phyloP scores from a whole-genome alignment of 2,113 vertebrate genomes.

The Hippoglossus stenolepis region DNA sequence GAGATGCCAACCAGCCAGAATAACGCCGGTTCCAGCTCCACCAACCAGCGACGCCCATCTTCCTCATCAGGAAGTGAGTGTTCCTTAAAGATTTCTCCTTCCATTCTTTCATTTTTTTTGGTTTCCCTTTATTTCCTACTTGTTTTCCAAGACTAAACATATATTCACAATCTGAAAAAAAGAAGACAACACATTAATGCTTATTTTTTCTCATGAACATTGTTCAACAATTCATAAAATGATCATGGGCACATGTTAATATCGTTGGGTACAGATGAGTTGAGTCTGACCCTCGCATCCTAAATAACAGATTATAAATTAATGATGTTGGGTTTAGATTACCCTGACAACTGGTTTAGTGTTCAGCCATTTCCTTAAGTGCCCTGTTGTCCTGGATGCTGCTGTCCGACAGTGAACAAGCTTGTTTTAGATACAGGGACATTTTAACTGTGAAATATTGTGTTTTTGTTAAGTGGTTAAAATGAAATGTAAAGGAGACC shows the following conservation, averaged over 20 bases:
- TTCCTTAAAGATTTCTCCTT: neutral
- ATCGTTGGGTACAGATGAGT: conserved; percentile 56
- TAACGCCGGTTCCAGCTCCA: conserved; percentile 23
- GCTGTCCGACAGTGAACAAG: conserved; percentile 3
- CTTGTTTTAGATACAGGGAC: neutral
- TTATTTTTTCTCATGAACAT: neutral
- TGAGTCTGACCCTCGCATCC: conserved; percentile 51
- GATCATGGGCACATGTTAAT: conserved; percentile 25
- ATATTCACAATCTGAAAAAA: neutral
- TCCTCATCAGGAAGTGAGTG: conserved; percentile 95
- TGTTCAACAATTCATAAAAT: conserved; percentile 20
- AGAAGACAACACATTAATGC: neutral
- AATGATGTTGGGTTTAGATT: conserved; percentile 75
- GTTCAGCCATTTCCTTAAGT: conserved; percentile 85
- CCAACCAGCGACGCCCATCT: conserved; percentile 86
- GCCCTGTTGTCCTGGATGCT: conserved; percentile 48
- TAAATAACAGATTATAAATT: conserved; percentile 79
- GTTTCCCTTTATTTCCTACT: neutral
- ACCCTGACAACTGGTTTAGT: conserved; percentile 81
- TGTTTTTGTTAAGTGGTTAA: neutral
- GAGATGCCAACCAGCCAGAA: conserved; percentile 70
- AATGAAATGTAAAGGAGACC: neutral
- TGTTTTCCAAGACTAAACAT: neutral
- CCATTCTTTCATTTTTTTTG: neutral
- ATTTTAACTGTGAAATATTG: neutral